These are phyloP conservation scores for Pherbina coryleti DNA, from an alignment of 2,888 invertebrate species.

Conservation along the genomic window DNA sequence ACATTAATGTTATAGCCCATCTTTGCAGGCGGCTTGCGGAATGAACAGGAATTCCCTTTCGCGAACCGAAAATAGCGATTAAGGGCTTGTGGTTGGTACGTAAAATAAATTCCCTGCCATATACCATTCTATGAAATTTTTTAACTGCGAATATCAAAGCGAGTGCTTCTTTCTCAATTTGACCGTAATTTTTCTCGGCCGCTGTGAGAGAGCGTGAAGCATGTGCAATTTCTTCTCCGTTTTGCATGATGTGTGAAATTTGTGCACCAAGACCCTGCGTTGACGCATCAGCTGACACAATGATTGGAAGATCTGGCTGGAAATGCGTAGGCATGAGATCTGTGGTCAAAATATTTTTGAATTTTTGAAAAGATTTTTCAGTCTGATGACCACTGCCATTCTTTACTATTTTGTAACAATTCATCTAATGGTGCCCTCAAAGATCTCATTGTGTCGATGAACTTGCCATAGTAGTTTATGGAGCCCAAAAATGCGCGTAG, in stretches of 20 bases:
- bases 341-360: constrained; percentile 44
- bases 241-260: constrained; percentile 42
- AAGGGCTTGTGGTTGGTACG: constrained; percentile 66
- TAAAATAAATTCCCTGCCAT: constrained; percentile 43
- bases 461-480: constrained; percentile 46
- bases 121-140: constrained; percentile 47
- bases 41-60: constrained; percentile 52
- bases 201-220: constrained; percentile 41
- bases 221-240: constrained; percentile 42
- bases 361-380: constrained; percentile 42
- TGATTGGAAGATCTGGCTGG: constrained; percentile 38
- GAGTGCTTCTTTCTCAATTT: constrained; percentile 47
- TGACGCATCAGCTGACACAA: constrained; percentile 44
- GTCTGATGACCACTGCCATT: constrained; percentile 40
- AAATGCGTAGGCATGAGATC: constrained; percentile 40
- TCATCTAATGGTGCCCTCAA: constrained; percentile 40
- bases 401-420: constrained; percentile 34
- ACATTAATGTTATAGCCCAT: constrained; percentile 41
- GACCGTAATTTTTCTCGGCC: constrained; percentile 45
- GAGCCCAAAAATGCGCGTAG: constrained; percentile 43
- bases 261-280: constrained; percentile 42
- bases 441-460: constrained; percentile 32
- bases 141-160: constrained; percentile 44
- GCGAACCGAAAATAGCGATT: constrained; percentile 57
- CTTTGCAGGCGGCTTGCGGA: constrained; percentile 43